A percentile compares a stretch with the other conserved stretches of the same genome.
Evolutionary conservation across 1,140 invertebrate genomes (phyloP).

Genomic region (Drosophila novamexicana): DNA sequence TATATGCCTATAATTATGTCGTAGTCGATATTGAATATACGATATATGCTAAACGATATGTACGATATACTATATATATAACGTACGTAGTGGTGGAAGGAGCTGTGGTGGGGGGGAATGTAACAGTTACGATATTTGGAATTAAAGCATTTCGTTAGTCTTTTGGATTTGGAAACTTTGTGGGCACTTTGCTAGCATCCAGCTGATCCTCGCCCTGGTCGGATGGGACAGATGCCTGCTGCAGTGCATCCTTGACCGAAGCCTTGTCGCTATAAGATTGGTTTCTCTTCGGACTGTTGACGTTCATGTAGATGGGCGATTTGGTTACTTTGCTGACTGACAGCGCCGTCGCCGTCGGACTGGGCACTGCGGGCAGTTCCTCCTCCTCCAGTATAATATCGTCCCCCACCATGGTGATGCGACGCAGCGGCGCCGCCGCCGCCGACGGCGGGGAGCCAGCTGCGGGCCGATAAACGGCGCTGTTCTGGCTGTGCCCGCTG

Average conservation of each 20-base stretch:
- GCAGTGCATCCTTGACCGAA: conserved; percentile 49
- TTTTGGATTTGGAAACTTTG: conserved; percentile 80
- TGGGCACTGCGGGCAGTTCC: conserved; percentile 56
- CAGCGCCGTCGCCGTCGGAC: conserved; percentile 37
- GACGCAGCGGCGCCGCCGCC: conserved; percentile 46
- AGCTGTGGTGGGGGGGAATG: conserved; percentile 4
- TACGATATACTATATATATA: neutral
- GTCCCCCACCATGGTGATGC: conserved; percentile 78
- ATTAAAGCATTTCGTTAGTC: conserved; percentile 77
- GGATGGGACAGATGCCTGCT: conserved; percentile 1
- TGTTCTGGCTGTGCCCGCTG: conserved; percentile 28
- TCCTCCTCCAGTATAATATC: conserved; percentile 83
- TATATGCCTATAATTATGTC: conserved; percentile 1
- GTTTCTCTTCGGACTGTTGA: conserved; percentile 75
- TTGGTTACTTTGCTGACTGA: conserved; percentile 26
- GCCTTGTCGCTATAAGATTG: conserved; percentile 58
- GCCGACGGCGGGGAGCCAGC: conserved; percentile 46
- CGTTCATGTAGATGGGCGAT: conserved; percentile 74
- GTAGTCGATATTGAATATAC: conserved; percentile 16
- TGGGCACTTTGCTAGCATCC: conserved; percentile 47
- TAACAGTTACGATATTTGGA: conserved; percentile 49
- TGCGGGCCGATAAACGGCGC: conserved; percentile 59
- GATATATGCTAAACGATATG: conserved; percentile 1
- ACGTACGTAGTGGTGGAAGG: neutral
- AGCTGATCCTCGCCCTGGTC: neutral